Evolutionary conservation across 2,797 vertebrate genomes (phyloP).

Genomic region (Ambastaia sidthimunki): DNA sequence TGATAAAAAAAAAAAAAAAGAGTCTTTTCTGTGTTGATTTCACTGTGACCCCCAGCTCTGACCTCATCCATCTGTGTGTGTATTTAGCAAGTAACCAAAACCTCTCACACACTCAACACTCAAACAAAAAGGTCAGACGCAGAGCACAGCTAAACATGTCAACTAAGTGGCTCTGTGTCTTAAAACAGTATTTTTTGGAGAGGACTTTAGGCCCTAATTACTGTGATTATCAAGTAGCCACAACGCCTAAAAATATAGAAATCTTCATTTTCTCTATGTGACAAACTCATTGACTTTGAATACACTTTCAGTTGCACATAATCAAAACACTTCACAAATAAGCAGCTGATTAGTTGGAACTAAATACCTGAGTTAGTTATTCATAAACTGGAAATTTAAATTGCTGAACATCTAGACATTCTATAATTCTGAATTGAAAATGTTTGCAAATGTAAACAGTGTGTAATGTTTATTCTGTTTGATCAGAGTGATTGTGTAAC

Average conservation of each 20-base stretch:
- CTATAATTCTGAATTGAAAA: too few species aligned
- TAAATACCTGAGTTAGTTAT: not conserved
- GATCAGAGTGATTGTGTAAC: too few species aligned
- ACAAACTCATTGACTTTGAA: not conserved
- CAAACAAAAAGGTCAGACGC: constrained; percentile 43
- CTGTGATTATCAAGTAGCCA: not conserved
- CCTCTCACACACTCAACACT: constrained; percentile 43
- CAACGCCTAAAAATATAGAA: not conserved
- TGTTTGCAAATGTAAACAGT: too few species aligned
- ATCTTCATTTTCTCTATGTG: not conserved
- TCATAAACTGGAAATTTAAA: not conserved
- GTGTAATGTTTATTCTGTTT: too few species aligned
- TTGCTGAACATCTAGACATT: too few species aligned
- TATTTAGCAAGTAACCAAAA: constrained; percentile 45
- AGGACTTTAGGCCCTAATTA: not conserved
- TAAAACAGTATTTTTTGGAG: not conserved
- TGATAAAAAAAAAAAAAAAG: constrained; percentile 42
- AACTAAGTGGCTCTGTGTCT: constrained; percentile 8
- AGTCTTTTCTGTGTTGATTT: constrained; percentile 69
- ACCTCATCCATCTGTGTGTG: constrained; percentile 51
- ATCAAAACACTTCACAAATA: not conserved
- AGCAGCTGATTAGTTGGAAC: not conserved
- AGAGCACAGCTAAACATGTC: constrained; percentile 32
- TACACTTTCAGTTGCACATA: not conserved
- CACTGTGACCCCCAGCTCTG: constrained; percentile 58